A percentile compares a stretch with the other conserved stretches of the same genome.
phyloP scores from a whole-genome alignment of 2,113 vertebrate genomes.

The Pteropus alecto region DNA sequence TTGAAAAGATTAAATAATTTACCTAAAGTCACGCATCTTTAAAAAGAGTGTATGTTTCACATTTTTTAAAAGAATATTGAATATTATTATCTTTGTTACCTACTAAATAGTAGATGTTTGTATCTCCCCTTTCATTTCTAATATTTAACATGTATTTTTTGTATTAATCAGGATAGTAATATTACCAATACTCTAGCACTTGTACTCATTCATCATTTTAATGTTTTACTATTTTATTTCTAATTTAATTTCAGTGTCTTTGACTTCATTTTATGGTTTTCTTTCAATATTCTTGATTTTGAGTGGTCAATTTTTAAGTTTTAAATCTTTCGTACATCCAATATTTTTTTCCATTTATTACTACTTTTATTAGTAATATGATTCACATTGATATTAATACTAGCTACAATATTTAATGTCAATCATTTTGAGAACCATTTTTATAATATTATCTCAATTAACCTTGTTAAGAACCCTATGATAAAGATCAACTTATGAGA shows the following conservation, averaged over 20 bases:
- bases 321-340: background rate
- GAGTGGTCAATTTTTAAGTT: background rate
- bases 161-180: background rate
- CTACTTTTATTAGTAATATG: background rate
- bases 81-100: background rate
- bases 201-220: background rate
- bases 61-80: background rate
- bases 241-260: background rate
- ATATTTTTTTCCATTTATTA: background rate
- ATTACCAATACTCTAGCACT: background rate
- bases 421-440: background rate
- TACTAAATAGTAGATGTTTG: background rate
- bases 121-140: background rate
- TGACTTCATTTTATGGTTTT: background rate
- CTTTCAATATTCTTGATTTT: background rate
- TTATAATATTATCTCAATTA: background rate
- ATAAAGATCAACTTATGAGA: background rate
- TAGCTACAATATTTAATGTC: background rate
- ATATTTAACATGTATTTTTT: background rate
- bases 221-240: background rate
- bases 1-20: background rate
- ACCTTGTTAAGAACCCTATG: background rate
- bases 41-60: background rate
- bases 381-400: background rate
- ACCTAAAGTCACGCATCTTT: background rate